A percentile compares a stretch with the other conserved stretches of the same genome.
Evolutionary conservation across 92 coral and sea anemone species (phyloP).

Genomic region (Siderastrea siderea): DNA sequence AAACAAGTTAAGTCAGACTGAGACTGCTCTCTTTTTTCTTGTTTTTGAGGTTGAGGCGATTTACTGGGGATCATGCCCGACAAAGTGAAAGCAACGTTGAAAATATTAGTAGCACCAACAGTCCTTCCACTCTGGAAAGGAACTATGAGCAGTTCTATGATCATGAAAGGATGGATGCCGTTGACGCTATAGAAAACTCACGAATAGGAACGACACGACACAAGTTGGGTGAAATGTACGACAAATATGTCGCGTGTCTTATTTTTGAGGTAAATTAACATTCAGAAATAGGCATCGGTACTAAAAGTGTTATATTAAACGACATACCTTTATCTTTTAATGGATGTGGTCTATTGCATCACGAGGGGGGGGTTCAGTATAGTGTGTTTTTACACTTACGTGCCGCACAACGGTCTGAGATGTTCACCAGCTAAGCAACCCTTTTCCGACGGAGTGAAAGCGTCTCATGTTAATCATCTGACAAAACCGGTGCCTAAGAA

Average conservation of each 20-base stretch:
- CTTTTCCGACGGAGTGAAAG: too few species aligned
- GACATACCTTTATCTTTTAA: too few species aligned
- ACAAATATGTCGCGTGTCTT: background rate
- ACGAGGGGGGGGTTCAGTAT: too few species aligned
- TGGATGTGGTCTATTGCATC: too few species aligned
- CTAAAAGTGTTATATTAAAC: too few species aligned
- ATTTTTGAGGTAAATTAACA: slow-evolving; percentile 28
- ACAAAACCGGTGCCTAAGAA: too few species aligned
- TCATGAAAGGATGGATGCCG: slow-evolving; percentile 27
- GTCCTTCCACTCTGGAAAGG: slow-evolving; percentile 14
- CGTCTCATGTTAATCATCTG: too few species aligned
- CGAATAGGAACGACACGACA: background rate
- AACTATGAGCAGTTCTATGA: slow-evolving; percentile 11
- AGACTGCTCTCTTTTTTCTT: too few species aligned
- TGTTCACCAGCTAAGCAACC: too few species aligned
- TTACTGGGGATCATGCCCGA: slow-evolving; percentile 12
- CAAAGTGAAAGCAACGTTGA: slow-evolving; percentile 3
- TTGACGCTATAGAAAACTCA: background rate
- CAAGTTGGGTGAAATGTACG: background rate
- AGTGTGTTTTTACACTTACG: too few species aligned
- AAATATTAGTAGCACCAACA: slow-evolving; percentile 14
- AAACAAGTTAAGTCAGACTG: too few species aligned
- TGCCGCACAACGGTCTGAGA: too few species aligned
- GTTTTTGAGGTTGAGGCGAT: background rate
- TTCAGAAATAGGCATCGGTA: background rate